Evolutionary conservation across 2,113 vertebrate species (phyloP).

Genomic region (Clinocottus analis): DNA sequence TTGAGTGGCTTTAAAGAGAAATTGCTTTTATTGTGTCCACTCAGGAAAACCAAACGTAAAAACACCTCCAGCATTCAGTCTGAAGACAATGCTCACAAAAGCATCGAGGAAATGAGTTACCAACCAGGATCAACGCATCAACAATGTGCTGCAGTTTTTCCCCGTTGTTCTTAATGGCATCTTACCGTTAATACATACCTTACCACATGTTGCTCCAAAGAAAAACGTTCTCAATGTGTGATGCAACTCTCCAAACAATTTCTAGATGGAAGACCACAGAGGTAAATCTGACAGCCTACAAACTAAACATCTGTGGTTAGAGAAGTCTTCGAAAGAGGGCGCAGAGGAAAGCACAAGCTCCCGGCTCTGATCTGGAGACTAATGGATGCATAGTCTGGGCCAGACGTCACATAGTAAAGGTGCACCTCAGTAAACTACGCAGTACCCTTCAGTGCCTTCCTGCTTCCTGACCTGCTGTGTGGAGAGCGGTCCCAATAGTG

Average conservation of each 20-base stretch:
- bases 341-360: slow-evolving; percentile 8
- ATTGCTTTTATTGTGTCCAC: slow-evolving; percentile 81
- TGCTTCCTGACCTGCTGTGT: slow-evolving; percentile 50
- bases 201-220: slow-evolving; percentile 55
- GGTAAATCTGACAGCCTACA: slow-evolving; percentile 33
- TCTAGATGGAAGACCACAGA: slow-evolving; percentile 6
- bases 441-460: slow-evolving; percentile 30
- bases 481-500: slow-evolving; percentile 30
- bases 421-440: slow-evolving; percentile 33
- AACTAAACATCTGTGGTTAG: slow-evolving; percentile 28
- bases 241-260: slow-evolving; percentile 29
- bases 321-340: neutral
- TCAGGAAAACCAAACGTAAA: slow-evolving; percentile 76
- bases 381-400: slow-evolving; percentile 26
- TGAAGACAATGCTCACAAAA: slow-evolving; percentile 76
- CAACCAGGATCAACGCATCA: slow-evolving; percentile 49
- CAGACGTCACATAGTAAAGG: slow-evolving; percentile 43
- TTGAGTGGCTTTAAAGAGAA: slow-evolving; percentile 76
- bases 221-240: slow-evolving; percentile 45
- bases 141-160: slow-evolving; percentile 59
- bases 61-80: slow-evolving; percentile 71
- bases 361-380: slow-evolving; percentile 22
- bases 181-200: slow-evolving; percentile 61
- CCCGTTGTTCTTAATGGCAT: slow-evolving; percentile 65
- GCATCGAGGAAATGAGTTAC: slow-evolving; percentile 71